These are phyloP conservation scores for Argyra leucocephala DNA, from an alignment of 2,888 invertebrate genomes.

Conservation along the genomic window DNA sequence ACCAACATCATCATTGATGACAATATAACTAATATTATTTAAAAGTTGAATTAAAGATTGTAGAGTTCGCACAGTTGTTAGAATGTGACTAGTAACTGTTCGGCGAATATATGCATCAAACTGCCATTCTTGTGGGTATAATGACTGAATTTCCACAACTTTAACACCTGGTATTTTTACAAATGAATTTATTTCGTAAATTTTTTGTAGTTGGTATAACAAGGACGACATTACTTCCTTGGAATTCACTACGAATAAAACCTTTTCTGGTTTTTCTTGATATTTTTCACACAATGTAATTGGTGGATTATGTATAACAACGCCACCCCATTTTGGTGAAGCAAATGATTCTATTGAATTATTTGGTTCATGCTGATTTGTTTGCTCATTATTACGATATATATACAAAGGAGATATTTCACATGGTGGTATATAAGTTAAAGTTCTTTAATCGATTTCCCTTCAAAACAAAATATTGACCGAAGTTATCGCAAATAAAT, in stretches of 20 bases:
- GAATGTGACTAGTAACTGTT: slow-evolving; percentile 56
- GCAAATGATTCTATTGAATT: slow-evolving; percentile 64
- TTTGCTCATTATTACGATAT: slow-evolving; percentile 22
- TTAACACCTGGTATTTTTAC: slow-evolving; percentile 45
- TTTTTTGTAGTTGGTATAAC: slow-evolving; percentile 57
- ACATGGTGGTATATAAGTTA: slow-evolving; percentile 69
- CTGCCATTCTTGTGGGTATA: slow-evolving; percentile 53
- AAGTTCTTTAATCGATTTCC: too few species aligned
- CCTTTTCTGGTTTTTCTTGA: too few species aligned
- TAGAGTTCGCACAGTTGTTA: slow-evolving; percentile 54
- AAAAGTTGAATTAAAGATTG: slow-evolving; percentile 56
- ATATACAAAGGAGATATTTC: slow-evolving; percentile 58
- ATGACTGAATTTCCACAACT: slow-evolving; percentile 43
- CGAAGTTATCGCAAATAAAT: too few species aligned
- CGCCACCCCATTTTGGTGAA: slow-evolving; percentile 71
- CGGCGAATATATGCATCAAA: slow-evolving; percentile 55
- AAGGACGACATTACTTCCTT: slow-evolving; percentile 59
- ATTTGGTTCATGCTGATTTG: slow-evolving; percentile 32
- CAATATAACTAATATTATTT: slow-evolving; percentile 24
- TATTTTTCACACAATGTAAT: slow-evolving; percentile 45
- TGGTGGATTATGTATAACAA: slow-evolving; percentile 58
- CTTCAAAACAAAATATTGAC: too few species aligned
- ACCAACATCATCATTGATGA: too few species aligned
- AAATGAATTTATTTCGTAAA: slow-evolving; percentile 55
- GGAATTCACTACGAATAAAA: slow-evolving; percentile 45